Percentiles rank a stretch among this genome's conserved stretches.
phyloP scores from a whole-genome alignment of 2,888 invertebrate genomes.

The Rotaria macrura region DNA sequence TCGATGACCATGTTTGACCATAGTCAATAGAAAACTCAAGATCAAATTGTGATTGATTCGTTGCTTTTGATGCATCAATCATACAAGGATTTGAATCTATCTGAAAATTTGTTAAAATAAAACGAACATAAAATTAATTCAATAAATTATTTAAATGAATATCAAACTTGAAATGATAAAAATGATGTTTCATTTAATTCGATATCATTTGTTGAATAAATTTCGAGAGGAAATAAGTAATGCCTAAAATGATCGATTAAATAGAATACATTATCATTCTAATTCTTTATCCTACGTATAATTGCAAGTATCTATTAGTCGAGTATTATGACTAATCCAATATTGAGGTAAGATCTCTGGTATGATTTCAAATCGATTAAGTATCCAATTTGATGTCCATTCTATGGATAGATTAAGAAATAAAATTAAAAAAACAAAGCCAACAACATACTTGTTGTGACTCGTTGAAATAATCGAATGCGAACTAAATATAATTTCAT shows the following conservation, averaged over 20 bases:
- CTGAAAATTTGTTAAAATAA: neutral
- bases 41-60: neutral
- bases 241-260: neutral
- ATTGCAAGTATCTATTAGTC: neutral
- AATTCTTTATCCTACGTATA: neutral
- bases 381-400: constrained; percentile 9
- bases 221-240: neutral
- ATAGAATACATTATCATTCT: neutral
- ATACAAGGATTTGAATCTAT: neutral
- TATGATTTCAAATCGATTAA: neutral
- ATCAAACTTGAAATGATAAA: neutral
- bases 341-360: neutral
- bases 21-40: neutral
- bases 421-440: too few species aligned
- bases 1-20: neutral
- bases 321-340: neutral
- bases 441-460: neutral
- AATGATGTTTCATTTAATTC: neutral
- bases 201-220: neutral
- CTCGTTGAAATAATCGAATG: neutral
- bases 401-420: neutral
- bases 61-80: neutral
- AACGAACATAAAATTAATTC: neutral
- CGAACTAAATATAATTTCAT: neutral
- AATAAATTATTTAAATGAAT: neutral